phyloP scores from a whole-genome alignment of 2,797 vertebrate genomes.

The Argentina silus region DNA sequence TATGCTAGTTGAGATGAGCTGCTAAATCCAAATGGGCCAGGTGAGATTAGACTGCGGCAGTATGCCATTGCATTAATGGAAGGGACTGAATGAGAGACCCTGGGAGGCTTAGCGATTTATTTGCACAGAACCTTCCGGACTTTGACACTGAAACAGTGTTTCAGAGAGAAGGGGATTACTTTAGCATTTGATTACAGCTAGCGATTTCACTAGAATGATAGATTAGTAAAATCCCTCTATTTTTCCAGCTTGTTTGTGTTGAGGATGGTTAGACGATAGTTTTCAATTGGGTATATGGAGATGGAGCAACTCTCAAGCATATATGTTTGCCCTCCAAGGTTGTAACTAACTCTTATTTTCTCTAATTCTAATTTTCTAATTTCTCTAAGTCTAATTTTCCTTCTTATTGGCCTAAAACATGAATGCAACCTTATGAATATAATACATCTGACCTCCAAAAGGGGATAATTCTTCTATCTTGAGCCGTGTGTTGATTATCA shows the following conservation, averaged over 20 bases:
- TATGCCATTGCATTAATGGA: background rate
- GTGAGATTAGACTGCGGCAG: constrained; percentile 7
- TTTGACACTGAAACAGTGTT: constrained; percentile 11
- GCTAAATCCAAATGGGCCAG: constrained; percentile 14
- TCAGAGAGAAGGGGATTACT: background rate
- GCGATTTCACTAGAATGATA: constrained; percentile 16
- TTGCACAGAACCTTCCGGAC: constrained; percentile 21
- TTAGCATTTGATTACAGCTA: constrained; percentile 20
- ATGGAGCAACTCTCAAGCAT: background rate
- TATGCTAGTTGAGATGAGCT: constrained; percentile 10
- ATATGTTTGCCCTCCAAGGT: background rate
- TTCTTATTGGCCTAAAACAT: background rate
- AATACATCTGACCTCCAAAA: background rate
- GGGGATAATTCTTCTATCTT: too few relatives aligned
- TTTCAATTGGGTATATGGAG: constrained; percentile 21
- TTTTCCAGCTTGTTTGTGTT: constrained; percentile 23
- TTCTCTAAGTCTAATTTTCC: background rate
- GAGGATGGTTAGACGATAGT: background rate
- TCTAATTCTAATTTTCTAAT: background rate
- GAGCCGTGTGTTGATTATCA: background rate
- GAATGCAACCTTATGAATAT: too few relatives aligned
- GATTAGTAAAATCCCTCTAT: constrained; percentile 18
- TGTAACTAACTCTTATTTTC: background rate
- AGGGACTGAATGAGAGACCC: constrained; percentile 6
- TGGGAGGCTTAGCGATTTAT: constrained; percentile 18